phyloP scores from a whole-genome alignment of 2,113 vertebrate genomes.

The Antennarius striatus region DNA sequence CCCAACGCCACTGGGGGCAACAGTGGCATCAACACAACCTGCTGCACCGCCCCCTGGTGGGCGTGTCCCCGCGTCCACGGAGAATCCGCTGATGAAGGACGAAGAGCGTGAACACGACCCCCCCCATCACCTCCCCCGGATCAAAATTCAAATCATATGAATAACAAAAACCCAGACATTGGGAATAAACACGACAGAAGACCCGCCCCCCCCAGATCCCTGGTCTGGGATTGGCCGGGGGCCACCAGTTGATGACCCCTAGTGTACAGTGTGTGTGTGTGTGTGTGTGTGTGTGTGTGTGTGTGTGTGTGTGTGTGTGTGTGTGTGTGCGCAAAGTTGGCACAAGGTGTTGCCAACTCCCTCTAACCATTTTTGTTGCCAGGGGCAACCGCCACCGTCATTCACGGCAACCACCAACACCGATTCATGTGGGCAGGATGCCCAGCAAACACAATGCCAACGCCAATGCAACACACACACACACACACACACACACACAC shows the following conservation, averaged over 20 bases:
- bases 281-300: conserved; percentile 6
- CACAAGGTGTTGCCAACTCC: conserved; percentile 42
- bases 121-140: too few relatives aligned
- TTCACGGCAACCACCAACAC: conserved; percentile 40
- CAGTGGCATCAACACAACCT: too few relatives aligned
- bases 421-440: conserved; percentile 50
- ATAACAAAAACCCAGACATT: too few relatives aligned
- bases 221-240: neutral
- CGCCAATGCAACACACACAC: conserved; percentile 12
- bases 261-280: conserved; percentile 1
- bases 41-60: too few relatives aligned
- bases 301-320: conserved; percentile 18
- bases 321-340: conserved; percentile 23
- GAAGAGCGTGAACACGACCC: too few relatives aligned
- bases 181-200: too few relatives aligned
- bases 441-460: conserved; percentile 46
- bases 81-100: too few relatives aligned
- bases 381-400: conserved; percentile 43
- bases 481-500: conserved; percentile 47
- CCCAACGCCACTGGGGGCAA: too few relatives aligned
- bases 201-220: too few relatives aligned
- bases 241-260: neutral
- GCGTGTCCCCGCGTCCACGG: too few relatives aligned
- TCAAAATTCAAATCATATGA: too few relatives aligned
- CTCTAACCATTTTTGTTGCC: conserved; percentile 33